Conservation (phyloP, 1,140 invertebrate genomes). For the Bemisia tabaci region DNA sequence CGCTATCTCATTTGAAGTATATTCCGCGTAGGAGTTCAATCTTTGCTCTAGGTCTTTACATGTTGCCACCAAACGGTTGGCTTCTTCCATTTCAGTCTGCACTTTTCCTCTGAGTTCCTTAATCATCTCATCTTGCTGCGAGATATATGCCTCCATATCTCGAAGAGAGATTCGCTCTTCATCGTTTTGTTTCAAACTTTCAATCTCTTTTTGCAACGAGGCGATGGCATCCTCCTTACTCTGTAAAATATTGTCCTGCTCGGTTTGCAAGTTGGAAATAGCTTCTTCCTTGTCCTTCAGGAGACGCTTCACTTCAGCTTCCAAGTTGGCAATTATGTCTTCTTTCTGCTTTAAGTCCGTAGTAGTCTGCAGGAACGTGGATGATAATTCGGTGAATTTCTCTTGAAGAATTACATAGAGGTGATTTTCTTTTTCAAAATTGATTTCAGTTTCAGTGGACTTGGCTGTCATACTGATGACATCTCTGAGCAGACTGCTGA, state of each 20-base stretch:
- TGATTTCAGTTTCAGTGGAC: not conserved
- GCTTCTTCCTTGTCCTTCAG: not conserved
- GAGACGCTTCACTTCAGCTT: not conserved
- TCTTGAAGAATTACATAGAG: not conserved
- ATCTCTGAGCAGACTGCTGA: not conserved
- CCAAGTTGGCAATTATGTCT: not conserved
- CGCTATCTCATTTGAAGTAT: not conserved
- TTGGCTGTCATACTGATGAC: not conserved
- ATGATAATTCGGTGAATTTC: not conserved
- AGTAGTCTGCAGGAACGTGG: not conserved
- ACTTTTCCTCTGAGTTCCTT: not conserved
- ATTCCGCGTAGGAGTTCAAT: not conserved
- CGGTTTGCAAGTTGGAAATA: too few species aligned
- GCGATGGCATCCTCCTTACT: too few species aligned
- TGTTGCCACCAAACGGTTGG: not conserved
- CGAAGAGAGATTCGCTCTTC: not conserved
- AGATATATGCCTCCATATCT: not conserved
- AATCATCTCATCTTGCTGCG: not conserved
- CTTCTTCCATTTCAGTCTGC: not conserved
- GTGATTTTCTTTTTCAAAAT: not conserved
- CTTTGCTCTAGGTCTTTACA: not conserved
- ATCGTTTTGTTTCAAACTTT: too few species aligned
- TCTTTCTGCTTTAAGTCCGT: not conserved
- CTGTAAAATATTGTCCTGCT: too few species aligned
- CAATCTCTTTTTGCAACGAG: too few species aligned